Base-by-base conservation (phyloP, 2,113 vertebrate genomes). In the Pachypanchax playfairii region DNA sequence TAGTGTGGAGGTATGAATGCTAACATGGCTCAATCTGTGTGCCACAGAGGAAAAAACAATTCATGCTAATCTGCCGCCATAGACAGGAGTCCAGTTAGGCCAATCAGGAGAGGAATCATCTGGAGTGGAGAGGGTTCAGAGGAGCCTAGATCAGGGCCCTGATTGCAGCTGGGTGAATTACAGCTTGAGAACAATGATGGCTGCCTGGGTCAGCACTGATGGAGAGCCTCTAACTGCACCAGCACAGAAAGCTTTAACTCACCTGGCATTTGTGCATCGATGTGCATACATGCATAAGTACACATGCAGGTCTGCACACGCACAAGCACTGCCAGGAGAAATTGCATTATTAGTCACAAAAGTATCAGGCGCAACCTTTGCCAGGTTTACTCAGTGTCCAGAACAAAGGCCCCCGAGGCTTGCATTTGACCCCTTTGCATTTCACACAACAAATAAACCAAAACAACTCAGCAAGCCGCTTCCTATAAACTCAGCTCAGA, bases 391-490 rank as follows among this genome's bases (percentile, higher is more conserved):
- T 61, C 63, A 39, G 55, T 75, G 76, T 86, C 82, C 79, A 42
- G 13, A 59, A 38, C 53, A 4, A 69, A 14, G 14, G 59, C 73
- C 89, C 84, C 81, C 75, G 2, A 80, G 85, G 79, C 79, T 75
- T 49, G 65, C 55, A 91, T 89, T 86, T 93, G 85, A 92, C 92
- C 90, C n/a, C 81, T 81, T 39, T 78, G 87, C 85, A 88, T 92
- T 93, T 93, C 92, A 94, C 91, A 92, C 89, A 92, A 91, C 92
- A 84, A 88, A 87, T 69, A 87, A 86, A 91, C 90, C 87, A 92
- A 90, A 89, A 90, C 84, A 86, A 86, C 85, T 77, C 86, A 85
- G 83, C 78, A 78, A 86, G 89, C 72, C n/a, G 84, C 89, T 91
- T 92, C 90, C 89, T 90, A 76, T 73, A 68, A 84, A 79, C 61